Evolutionary conservation across 2,797 vertebrate genomes (phyloP), one percentile per base, ranked within the genome.

Genomic region (Lepus oiostolus): DNA sequence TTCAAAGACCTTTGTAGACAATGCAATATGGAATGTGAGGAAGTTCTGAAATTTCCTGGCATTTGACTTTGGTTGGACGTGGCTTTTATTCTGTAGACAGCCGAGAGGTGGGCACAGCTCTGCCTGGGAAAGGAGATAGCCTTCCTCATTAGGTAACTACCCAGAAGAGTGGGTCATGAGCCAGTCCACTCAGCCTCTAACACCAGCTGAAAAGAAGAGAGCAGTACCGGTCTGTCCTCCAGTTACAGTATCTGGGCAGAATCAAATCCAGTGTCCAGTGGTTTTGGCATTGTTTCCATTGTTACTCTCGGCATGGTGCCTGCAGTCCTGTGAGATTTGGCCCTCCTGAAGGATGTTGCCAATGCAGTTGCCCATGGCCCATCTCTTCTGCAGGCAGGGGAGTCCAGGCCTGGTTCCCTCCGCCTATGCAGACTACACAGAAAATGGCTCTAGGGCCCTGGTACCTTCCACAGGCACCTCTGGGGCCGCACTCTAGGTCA

Each of bases 251-350:
- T 50, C 12, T 92, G 52, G 62, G 38, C 47, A 93, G 94, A 94
- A 96, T 97, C 90, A 65, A 94, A 95, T 92, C 85, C 91, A 96
- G 70, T 91, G 91, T 86, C 93, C 89, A 74, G 93, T 90, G 72
- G n/a, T 80, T 92, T 96, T 76, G 88, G 60, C 70, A 65, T 28
- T 68, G 70, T 94, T 95, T 96, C 86, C 70, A 72, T 82, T 85
- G 42, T 86, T 88, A 72, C 90, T 91, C 74, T 95, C 38, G 12
- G 63, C 83, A 92, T 93, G 88, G 80, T 68, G 62, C 90, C 76
- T n/a, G 63, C 17, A 50, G 0, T 21, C 86, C 80, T 74, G 17
- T 16, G 47, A 74, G 72, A 86, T 95, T 72, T 85, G 85, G 79
- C 67, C 71, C 65, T 93, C 85, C 10, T 28, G 38, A 94, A 83